Conservation (phyloP, 2,113 vertebrate species). For the Periophthalmodon schlosseri region DNA sequence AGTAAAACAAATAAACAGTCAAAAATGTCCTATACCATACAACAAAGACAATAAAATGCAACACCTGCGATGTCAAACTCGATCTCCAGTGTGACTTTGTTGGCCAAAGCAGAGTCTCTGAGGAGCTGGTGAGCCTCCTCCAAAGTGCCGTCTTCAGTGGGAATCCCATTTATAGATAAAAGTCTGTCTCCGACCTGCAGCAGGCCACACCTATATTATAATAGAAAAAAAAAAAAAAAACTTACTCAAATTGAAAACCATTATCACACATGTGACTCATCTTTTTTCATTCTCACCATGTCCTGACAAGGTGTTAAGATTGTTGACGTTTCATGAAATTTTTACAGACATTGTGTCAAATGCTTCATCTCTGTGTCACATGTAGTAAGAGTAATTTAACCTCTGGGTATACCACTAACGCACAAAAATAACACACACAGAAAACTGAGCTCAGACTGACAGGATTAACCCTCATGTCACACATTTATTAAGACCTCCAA, state of each 20-base stretch:
- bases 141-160: slow-evolving; percentile 92
- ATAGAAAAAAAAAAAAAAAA: background rate
- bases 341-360: background rate
- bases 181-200: slow-evolving; percentile 94
- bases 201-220: slow-evolving; percentile 84
- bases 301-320: background rate
- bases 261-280: background rate
- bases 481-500: slow-evolving; percentile 23
- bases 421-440: background rate
- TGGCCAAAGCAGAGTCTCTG: slow-evolving; percentile 88
- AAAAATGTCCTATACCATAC: background rate
- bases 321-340: background rate
- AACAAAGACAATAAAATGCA: background rate
- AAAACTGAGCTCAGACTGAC: slow-evolving; percentile 26
- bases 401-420: slow-evolving; percentile 4
- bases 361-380: slow-evolving; percentile 7
- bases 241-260: background rate
- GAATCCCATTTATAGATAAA: slow-evolving; percentile 90
- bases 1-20: background rate
- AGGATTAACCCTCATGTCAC: slow-evolving; percentile 3
- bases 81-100: slow-evolving; percentile 88
- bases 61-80: slow-evolving; percentile 94
- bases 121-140: slow-evolving; percentile 97
- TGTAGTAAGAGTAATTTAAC: background rate
- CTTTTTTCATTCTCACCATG: slow-evolving; percentile 1